Conservation (phyloP, 2,888 invertebrate species). For the Sceliomorpha sp. region DNA sequence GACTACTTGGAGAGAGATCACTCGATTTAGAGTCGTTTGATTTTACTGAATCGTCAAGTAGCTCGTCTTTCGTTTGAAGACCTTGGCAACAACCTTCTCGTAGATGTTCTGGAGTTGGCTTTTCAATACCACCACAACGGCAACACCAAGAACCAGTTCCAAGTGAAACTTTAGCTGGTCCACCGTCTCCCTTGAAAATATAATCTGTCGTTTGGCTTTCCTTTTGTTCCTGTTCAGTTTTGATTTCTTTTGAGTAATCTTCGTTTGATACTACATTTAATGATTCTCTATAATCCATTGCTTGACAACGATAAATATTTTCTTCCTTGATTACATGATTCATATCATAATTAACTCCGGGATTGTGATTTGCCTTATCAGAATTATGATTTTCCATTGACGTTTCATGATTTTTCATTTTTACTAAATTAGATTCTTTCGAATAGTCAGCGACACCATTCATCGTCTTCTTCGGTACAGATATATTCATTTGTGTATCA, state of each 20-base stretch:
- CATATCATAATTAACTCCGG: constrained; percentile 56
- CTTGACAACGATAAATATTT: constrained; percentile 67
- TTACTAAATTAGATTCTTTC: no score
- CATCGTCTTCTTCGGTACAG: not conserved
- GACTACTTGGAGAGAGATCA: constrained; percentile 65
- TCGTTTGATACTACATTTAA: constrained; percentile 50
- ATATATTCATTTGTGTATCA: constrained; percentile 19
- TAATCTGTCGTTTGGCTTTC: constrained; percentile 64
- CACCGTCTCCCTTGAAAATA: constrained; percentile 85
- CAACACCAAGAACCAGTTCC: constrained; percentile 87
- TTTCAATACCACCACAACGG: constrained; percentile 87
- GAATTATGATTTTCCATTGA: no score
- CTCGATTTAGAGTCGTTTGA: constrained; percentile 68
- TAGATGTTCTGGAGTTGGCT: constrained; percentile 87
- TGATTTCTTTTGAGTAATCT: constrained; percentile 61
- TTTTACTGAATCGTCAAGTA: constrained; percentile 81
- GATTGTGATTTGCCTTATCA: no score
- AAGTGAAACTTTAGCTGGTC: constrained; percentile 84
- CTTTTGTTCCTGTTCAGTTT: constrained; percentile 68
- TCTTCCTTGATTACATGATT: constrained; percentile 70
- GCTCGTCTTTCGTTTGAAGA: constrained; percentile 87
- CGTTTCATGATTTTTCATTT: no score
- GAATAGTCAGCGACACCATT: no score
- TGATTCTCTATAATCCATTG: constrained; percentile 56
- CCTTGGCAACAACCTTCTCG: constrained; percentile 88